phyloP scores from a whole-genome alignment of 2,113 vertebrate genomes.

The Chloropsis hardwickii region DNA sequence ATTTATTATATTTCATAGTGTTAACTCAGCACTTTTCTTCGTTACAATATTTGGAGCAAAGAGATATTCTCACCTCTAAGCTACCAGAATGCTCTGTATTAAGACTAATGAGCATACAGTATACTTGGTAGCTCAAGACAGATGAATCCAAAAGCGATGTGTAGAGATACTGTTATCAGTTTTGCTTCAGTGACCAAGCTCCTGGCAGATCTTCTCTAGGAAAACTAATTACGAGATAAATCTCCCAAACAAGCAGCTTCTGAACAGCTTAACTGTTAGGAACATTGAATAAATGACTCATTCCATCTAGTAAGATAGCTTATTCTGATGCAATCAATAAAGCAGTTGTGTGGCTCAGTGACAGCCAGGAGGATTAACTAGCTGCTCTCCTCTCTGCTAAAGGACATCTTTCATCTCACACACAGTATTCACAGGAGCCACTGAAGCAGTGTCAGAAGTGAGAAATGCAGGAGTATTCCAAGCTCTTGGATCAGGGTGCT shows the following conservation, averaged over 20 bases:
- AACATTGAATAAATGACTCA: constrained; percentile 26
- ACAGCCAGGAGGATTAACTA: not conserved
- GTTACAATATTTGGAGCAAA: not conserved
- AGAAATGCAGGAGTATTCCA: not conserved
- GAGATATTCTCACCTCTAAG: not conserved
- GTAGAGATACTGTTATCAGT: not conserved
- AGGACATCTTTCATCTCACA: not conserved
- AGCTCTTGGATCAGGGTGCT: not conserved
- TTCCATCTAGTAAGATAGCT: not conserved
- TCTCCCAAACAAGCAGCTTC: constrained; percentile 34
- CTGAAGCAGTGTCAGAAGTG: not conserved
- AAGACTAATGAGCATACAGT: not conserved
- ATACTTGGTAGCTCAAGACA: not conserved
- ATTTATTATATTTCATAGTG: not conserved
- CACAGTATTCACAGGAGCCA: not conserved
- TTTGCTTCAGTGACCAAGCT: constrained; percentile 1
- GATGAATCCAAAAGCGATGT: not conserved
- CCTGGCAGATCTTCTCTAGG: not conserved
- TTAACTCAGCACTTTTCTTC: not conserved
- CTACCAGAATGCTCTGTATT: not conserved
- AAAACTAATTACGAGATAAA: constrained; percentile 38
- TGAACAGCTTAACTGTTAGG: constrained; percentile 18
- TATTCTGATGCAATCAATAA: not conserved
- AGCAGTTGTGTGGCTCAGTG: not conserved
- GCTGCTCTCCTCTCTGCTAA: not conserved